Evolutionary conservation across 2,113 vertebrate genomes (phyloP), one percentile per base, ranked within the genome.

Genomic region (Penelope pileata): DNA sequence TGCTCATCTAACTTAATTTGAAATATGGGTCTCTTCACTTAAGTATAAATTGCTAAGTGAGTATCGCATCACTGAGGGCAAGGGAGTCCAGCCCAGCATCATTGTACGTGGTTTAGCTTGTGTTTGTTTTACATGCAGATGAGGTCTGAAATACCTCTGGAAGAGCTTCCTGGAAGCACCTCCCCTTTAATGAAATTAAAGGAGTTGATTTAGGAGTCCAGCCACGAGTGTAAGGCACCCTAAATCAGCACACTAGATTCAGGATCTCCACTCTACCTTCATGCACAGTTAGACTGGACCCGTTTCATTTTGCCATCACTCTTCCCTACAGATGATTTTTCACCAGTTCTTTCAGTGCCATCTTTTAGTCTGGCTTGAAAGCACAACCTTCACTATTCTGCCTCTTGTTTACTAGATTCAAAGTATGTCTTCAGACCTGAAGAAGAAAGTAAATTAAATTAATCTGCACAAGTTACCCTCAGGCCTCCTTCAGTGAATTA

Each of bases 281-380:
- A 0, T 5, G 6, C 42, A 16, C 62, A 0, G 1, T 47, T 51
- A 0, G 36, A 1, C 43, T 21, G 30, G 27, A 10, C 36, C 3
- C 2, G 32, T 30, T 14, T 40, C 0, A 0, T 78, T 64, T 45
- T 36, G 73, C 58, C 1, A 0, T 82, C 68, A 5, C 42, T 36
- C 47, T 79, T 79, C 78, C 16, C 78, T 85, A 89, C 63, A 4
- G 4, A 42, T n/a, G 29, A 60, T 29, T 69, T 51, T 23, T 40
- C 74, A 68, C 38, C 73, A 42, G 42, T 56, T 76, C 58, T 70
- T 69, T 45, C 91, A 60, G 43, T 0, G 0, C 40, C 0, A 0
- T 12, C 47, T 43, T 10, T 9, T 22, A 22, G 70, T 1, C 79
- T 27, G 50, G 4, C 51, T 62, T 36, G 27, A 50, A 10, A 74